Evolutionary conservation across 2,113 vertebrate species (phyloP).

Genomic region (Sula dactylatra): DNA sequence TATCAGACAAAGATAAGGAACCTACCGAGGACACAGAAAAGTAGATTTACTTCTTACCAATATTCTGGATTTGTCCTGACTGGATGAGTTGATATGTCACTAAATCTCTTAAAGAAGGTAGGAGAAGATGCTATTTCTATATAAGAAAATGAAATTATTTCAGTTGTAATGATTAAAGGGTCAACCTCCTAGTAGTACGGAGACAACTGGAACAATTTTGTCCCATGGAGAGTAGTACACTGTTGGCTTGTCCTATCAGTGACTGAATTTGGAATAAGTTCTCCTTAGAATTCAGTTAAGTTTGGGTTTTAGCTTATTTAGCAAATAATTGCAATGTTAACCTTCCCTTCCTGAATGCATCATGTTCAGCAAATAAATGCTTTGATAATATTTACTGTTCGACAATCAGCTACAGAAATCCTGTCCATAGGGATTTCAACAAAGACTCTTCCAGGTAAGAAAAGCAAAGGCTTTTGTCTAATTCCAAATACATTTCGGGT

Average conservation of each 20-base stretch:
- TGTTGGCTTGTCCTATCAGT: neutral
- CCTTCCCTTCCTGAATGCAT: neutral
- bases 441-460: conserved; percentile 53
- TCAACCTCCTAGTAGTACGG: neutral
- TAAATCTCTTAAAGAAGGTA: neutral
- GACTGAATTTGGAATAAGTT: neutral
- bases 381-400: neutral
- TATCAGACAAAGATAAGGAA: neutral
- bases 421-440: neutral
- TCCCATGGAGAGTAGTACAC: neutral
- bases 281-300: neutral
- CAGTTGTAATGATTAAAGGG: neutral
- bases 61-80: neutral
- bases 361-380: neutral
- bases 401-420: conserved; percentile 15
- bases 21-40: neutral
- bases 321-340: neutral
- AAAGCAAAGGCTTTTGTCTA: conserved; percentile 31
- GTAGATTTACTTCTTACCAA: neutral
- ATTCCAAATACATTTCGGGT: conserved; percentile 32
- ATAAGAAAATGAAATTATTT: neutral
- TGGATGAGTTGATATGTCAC: neutral
- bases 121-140: neutral
- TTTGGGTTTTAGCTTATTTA: neutral
- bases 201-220: neutral